Conservation (phyloP, 2,797 vertebrate genomes). For the Cynopterus sphinx region DNA sequence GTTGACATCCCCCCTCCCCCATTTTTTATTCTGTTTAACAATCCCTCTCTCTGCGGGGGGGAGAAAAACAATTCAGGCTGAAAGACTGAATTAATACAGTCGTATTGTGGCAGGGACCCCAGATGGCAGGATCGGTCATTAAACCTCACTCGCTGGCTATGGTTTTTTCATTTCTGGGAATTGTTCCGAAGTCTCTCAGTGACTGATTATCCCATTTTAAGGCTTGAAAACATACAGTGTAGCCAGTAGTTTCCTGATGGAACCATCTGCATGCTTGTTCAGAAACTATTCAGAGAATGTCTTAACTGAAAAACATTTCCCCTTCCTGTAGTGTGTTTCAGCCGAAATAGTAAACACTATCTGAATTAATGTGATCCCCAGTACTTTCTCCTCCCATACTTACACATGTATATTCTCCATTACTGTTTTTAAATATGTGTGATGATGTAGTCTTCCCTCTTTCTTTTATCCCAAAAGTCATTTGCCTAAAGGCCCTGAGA, state of each 20-base stretch:
- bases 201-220: conserved; percentile 54
- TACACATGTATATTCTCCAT: conserved; percentile 19
- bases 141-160: background rate
- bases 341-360: conserved; percentile 46
- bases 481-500: conserved; percentile 36
- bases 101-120: background rate
- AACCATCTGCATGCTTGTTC: conserved; percentile 37
- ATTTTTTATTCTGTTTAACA: background rate
- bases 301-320: conserved; percentile 56
- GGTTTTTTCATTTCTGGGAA: conserved; percentile 39
- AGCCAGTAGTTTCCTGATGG: conserved; percentile 57
- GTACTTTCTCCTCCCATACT: conserved; percentile 3
- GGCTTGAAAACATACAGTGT: conserved; percentile 16
- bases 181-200: conserved; percentile 50
- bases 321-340: conserved; percentile 48
- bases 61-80: background rate
- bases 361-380: conserved; percentile 19
- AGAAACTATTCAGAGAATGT: conserved; percentile 55
- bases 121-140: conserved; percentile 6
- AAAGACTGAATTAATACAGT: conserved; percentile 14
- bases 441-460: background rate
- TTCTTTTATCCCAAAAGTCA: background rate
- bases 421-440: background rate
- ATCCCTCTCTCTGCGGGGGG: background rate
- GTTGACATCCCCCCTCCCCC: background rate